phyloP scores from a whole-genome alignment of 2,113 vertebrate genomes.

The Ochotona curzoniae region DNA sequence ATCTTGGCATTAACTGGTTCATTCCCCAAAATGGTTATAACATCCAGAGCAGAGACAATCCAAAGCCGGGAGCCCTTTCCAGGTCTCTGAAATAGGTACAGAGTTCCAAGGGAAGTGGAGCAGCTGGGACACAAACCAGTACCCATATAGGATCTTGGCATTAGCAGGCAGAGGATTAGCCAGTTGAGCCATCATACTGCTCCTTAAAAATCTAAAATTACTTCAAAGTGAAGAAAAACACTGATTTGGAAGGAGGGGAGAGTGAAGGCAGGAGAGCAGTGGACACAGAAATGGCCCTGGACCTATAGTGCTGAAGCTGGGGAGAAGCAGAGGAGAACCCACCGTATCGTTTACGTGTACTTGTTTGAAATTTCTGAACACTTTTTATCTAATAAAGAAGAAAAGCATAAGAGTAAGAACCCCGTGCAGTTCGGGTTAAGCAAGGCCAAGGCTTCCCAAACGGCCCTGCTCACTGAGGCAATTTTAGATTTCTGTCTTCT shows the following conservation, averaged over 20 bases:
- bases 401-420: neutral
- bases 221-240: neutral
- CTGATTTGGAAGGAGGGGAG: neutral
- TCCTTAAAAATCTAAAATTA: constrained; percentile 31
- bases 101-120: too few relatives aligned
- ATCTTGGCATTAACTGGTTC: too few relatives aligned
- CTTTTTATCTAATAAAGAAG: neutral
- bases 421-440: neutral
- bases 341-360: neutral
- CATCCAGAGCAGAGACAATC: too few relatives aligned
- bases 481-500: neutral
- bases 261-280: neutral
- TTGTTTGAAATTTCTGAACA: constrained; percentile 25
- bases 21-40: too few relatives aligned
- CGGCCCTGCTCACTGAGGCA: neutral
- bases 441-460: constrained; percentile 16
- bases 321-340: neutral
- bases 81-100: too few relatives aligned
- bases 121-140: too few relatives aligned
- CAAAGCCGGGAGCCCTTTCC: too few relatives aligned
- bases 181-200: too few relatives aligned
- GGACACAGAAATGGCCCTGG: neutral
- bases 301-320: neutral
- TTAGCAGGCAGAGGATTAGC: too few relatives aligned
- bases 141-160: too few relatives aligned